These are phyloP conservation scores for Aradus depressus DNA, from an alignment of 2,888 invertebrate genomes.

Conservation along the genomic window DNA sequence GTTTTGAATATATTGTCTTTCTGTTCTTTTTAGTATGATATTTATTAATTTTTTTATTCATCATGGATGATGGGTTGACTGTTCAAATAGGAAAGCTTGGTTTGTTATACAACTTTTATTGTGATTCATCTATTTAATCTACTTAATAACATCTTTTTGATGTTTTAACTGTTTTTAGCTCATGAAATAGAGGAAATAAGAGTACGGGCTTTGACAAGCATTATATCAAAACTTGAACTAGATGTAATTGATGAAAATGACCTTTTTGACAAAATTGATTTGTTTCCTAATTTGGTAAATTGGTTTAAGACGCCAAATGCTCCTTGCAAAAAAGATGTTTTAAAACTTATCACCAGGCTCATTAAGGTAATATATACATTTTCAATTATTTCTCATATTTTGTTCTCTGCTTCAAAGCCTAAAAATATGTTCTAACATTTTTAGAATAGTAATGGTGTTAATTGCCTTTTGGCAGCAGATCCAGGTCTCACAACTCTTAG, in stretches of 20 bases:
- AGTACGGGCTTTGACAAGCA: constrained; percentile 43
- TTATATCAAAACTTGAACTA: constrained; percentile 50
- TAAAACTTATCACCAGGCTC: constrained; percentile 45
- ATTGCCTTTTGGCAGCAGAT: constrained; percentile 20
- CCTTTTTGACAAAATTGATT: constrained; percentile 44
- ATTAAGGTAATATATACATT: constrained; percentile 41
- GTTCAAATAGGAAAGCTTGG: background rate
- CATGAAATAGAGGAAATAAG: constrained; percentile 49
- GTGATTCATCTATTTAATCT: background rate
- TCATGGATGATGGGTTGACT: constrained; percentile 1
- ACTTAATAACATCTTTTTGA: background rate
- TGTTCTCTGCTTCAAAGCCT: no score
- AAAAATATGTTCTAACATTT: background rate
- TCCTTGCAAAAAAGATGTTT: constrained; percentile 45
- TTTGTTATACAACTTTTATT: background rate
- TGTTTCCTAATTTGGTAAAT: constrained; percentile 46
- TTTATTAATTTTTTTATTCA: background rate
- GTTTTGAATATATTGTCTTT: no score
- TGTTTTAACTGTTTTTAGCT: constrained; percentile 35
- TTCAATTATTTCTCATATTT: background rate
- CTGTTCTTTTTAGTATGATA: no score
- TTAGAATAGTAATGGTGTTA: background rate
- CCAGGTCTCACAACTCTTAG: constrained; percentile 15
- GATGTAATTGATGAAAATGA: constrained; percentile 52
- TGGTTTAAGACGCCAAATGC: constrained; percentile 50